phyloP scores from a whole-genome alignment of 2,113 vertebrate genomes.

The Burhinus oedicnemus region DNA sequence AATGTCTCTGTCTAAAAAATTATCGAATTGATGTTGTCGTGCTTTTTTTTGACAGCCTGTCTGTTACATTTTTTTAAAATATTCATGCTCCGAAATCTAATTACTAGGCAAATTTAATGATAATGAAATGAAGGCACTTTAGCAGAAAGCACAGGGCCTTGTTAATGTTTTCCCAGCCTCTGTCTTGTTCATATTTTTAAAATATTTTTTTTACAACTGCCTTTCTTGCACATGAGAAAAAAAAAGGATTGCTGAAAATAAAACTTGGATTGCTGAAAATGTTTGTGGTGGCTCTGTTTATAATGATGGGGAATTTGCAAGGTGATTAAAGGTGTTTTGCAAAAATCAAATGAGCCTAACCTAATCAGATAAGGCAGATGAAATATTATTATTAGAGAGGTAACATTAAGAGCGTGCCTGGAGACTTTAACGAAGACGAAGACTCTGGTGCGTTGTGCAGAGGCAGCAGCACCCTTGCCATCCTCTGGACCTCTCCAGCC shows the following conservation, averaged over 20 bases:
- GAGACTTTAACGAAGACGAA: neutral
- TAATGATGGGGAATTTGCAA: neutral
- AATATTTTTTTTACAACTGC: neutral
- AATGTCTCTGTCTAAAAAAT: slow-evolving; percentile 55
- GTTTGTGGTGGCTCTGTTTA: slow-evolving; percentile 34
- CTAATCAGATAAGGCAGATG: slow-evolving; percentile 26
- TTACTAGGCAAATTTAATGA: slow-evolving; percentile 68
- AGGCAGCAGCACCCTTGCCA: neutral
- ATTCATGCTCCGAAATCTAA: slow-evolving; percentile 67
- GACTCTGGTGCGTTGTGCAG: rapidly evolving
- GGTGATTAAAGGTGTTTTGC: slow-evolving; percentile 59
- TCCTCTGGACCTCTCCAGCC: neutral
- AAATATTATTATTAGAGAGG: slow-evolving; percentile 33
- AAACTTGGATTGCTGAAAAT: slow-evolving; percentile 26
- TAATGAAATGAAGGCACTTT: slow-evolving; percentile 69
- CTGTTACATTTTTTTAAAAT: slow-evolving; percentile 62
- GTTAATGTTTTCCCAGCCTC: slow-evolving; percentile 58
- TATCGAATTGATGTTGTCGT: slow-evolving; percentile 48
- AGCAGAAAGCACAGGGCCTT: slow-evolving; percentile 50
- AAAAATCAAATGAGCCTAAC: slow-evolving; percentile 28
- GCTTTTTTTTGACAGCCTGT: slow-evolving; percentile 65
- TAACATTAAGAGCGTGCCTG: neutral
- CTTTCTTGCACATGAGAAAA: neutral
- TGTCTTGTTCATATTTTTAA: slow-evolving; percentile 22
- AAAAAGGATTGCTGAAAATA: slow-evolving; percentile 26